These are phyloP conservation scores for Megalurothrips usitatus DNA, from an alignment of 2,888 invertebrate species.

Conservation along the genomic window DNA sequence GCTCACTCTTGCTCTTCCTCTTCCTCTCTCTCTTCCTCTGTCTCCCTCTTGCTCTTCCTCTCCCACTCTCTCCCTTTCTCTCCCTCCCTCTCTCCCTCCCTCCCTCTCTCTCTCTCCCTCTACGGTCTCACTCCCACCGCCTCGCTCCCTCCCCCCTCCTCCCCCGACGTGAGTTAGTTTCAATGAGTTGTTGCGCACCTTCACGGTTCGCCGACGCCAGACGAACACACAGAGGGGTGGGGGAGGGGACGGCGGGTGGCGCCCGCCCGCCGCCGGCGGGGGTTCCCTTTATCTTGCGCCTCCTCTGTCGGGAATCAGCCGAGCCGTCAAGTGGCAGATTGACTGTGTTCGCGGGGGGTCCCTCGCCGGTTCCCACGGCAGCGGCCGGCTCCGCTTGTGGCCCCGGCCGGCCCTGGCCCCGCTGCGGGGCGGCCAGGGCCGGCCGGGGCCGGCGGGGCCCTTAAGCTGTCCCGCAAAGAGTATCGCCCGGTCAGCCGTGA, in stretches of 20 bases:
- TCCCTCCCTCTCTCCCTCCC: not conserved
- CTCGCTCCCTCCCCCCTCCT: not conserved
- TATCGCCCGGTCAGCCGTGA: too few relatives aligned
- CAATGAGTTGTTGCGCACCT: slow-evolving; percentile 3
- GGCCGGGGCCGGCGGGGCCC: too few relatives aligned
- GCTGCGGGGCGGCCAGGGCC: too few relatives aligned
- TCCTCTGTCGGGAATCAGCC: not conserved
- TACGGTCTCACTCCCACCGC: too few relatives aligned
- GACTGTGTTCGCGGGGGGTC: not conserved
- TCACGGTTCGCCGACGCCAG: not conserved
- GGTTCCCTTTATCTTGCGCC: not conserved
- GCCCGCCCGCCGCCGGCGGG: not conserved
- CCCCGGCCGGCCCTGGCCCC: too few relatives aligned
- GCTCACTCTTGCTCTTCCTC: too few relatives aligned
- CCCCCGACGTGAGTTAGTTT: not conserved
- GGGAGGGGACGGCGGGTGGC: not conserved
- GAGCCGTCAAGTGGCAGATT: slow-evolving; percentile 16
- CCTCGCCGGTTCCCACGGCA: not conserved
- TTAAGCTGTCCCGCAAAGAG: too few relatives aligned
- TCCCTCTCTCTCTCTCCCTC: not conserved
- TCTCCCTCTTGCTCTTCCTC: too few relatives aligned
- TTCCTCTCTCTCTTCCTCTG: too few relatives aligned
- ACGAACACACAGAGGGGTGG: not conserved
- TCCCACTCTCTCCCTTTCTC: too few relatives aligned
- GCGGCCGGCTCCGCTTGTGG: too few relatives aligned